Base-by-base conservation (phyloP, 1,140 invertebrate species). In the Plutomurus gul region DNA sequence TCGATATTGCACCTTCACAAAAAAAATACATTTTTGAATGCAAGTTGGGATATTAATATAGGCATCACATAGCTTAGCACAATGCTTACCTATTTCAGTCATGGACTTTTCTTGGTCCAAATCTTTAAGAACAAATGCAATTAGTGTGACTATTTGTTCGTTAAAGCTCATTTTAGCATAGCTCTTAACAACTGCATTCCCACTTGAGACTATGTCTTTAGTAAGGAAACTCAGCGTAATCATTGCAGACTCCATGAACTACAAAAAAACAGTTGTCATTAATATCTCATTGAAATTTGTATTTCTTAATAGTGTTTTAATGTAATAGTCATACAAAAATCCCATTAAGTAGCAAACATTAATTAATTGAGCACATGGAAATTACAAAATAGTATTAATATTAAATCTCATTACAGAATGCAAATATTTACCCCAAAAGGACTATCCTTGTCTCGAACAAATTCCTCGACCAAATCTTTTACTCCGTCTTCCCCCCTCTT, bases 101-200 rank as follows among this genome's bases (percentile, higher is more conserved):
- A 91, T 88, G 10, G 92, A 90, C 27, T 92, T 93, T 87, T 96
- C 95, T 80, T 92, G 89, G 86, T 97, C 95, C 30, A 96, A 88
- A 86, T 96, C 95, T 84, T 92, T 90, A 56, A 96, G 92, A 49
- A 97, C 92, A 11, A 92, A 91, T 3, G 94, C 93, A 36, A 96
- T 87, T 82, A 94, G 91, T 18, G 92, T 90, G 87, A 95, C 93
- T 85, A 96, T 93, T 37, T 93, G 91, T 81, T 94, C 93, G 56
- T 81, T 82, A 51, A 82, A 77, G 25, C 77, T 74, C 11, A 33
- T 30, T 77, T 80, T 80, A 3, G 77, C 56, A 33, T 78, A 40
- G 27, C 36, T 78, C 70, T 81, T 80, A 1, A 84, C 72, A 3
- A 76, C 16, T 6, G 72, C 5, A 47, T 79, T 82, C 11, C 36